A percentile compares a stretch with the other conserved stretches of the same genome.
phyloP scores from a whole-genome alignment of 2,113 vertebrate species.

The Crypturellus undulatus region DNA sequence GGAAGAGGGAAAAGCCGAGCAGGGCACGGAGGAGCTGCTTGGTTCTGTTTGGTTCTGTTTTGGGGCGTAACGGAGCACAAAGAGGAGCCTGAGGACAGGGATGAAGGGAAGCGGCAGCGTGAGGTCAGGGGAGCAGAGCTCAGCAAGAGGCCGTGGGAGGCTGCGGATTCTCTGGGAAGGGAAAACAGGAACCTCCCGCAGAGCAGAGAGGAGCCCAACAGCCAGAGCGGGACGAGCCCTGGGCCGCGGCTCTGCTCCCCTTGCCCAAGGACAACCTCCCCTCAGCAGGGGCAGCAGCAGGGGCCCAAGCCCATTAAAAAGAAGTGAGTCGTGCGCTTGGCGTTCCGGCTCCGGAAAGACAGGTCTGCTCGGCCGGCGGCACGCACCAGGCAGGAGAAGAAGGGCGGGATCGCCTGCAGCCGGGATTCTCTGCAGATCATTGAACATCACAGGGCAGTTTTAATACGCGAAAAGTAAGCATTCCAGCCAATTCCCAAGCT shows the following conservation, averaged over 20 bases:
- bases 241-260: not conserved
- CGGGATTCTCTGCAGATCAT: accelerated
- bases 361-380: accelerated
- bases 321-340: not conserved
- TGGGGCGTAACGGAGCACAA: not conserved
- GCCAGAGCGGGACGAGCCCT: not conserved
- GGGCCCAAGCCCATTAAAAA: not conserved
- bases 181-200: not conserved
- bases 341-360: not conserved
- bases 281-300: not conserved
- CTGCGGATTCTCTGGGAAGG: not conserved
- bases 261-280: too few species aligned
- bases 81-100: not conserved
- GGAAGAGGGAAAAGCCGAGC: not conserved
- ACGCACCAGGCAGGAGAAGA: too few species aligned
- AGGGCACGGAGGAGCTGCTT: not conserved
- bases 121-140: not conserved
- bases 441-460: not conserved
- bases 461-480: accelerated
- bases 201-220: not conserved
- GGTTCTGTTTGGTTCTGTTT: not conserved
- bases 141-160: not conserved
- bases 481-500: not conserved
- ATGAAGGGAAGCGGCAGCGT: not conserved
- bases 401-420: not conserved